phyloP scores from a whole-genome alignment of 2,113 vertebrate genomes.

The Gadus macrocephalus region DNA sequence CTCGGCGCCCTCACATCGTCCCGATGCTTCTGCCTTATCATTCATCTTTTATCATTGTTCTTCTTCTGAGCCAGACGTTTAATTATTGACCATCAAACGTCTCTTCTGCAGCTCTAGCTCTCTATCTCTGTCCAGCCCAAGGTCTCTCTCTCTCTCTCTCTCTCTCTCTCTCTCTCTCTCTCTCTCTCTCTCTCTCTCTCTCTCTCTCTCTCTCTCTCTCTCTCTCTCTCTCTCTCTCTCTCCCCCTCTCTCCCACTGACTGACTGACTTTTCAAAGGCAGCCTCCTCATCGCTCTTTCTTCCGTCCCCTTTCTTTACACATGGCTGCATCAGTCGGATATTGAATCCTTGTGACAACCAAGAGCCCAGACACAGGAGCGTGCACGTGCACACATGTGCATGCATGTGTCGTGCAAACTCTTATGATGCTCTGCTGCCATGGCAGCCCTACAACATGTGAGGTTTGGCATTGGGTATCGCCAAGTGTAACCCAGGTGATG shows the following conservation, averaged over 20 bases:
- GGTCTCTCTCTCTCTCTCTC: not conserved
- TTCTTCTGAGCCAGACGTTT: too few species aligned
- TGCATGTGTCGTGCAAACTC: not conserved
- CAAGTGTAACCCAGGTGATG: conserved; percentile 70
- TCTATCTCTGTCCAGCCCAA: conserved; percentile 22
- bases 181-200: too few species aligned
- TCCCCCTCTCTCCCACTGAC: not conserved
- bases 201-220: too few species aligned
- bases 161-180: too few species aligned
- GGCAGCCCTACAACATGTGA: conserved; percentile 61
- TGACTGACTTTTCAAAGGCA: too few species aligned
- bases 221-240: not conserved
- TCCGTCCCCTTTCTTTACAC: too few species aligned
- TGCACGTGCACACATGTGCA: conserved; percentile 1
- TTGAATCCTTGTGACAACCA: too few species aligned
- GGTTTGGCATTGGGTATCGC: conserved; percentile 65
- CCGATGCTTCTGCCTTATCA: not conserved
- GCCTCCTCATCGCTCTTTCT: too few species aligned
- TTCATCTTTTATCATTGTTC: not conserved
- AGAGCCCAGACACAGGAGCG: not conserved
- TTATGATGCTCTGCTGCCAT: conserved; percentile 34
- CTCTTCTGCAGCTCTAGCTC: not conserved
- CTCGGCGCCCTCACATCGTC: too few species aligned
- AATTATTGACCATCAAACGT: too few species aligned
- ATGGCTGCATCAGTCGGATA: too few species aligned